Percentiles rank a stretch among this genome's conserved stretches.
These are phyloP conservation scores for Triplophysa yarkandensis DNA, from an alignment of 2,797 vertebrate genomes.

Conservation along the genomic window DNA sequence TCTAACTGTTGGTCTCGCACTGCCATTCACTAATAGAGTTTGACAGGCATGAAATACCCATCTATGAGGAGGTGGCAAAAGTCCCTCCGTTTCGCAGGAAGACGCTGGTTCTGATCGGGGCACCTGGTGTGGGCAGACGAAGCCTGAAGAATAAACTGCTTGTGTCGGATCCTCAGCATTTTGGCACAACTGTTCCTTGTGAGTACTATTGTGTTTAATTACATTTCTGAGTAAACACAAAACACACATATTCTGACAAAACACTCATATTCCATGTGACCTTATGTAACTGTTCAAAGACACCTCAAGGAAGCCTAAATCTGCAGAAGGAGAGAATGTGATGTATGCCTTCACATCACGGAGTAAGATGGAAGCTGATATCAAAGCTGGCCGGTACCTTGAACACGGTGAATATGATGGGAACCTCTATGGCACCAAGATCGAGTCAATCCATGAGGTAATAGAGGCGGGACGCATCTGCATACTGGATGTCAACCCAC, in stretches of 20 bases:
- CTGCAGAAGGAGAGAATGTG: slow-evolving; percentile 84
- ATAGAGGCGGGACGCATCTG: slow-evolving; percentile 88
- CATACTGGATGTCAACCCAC: slow-evolving; percentile 91
- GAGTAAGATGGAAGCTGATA: slow-evolving; percentile 90
- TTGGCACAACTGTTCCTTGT: slow-evolving; percentile 94
- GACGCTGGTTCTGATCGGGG: slow-evolving; percentile 92
- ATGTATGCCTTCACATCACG: slow-evolving; percentile 90
- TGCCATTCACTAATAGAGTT: slow-evolving; percentile 78
- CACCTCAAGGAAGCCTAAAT: slow-evolving; percentile 88
- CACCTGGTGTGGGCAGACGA: slow-evolving; percentile 91
- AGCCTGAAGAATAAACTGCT: slow-evolving; percentile 94
- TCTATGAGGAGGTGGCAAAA: slow-evolving; percentile 94
- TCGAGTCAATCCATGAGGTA: slow-evolving; percentile 92
- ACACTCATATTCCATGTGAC: not conserved
- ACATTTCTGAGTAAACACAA: too few species aligned
- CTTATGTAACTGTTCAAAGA: slow-evolving; percentile 59
- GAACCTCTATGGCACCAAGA: slow-evolving; percentile 90
- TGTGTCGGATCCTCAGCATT: slow-evolving; percentile 85
- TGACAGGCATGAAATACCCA: slow-evolving; percentile 91
- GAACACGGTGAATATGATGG: slow-evolving; percentile 94
- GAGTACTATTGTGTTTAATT: slow-evolving; percentile 60
- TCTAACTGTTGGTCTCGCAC: not conserved
- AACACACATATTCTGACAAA: too few species aligned
- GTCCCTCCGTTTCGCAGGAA: slow-evolving; percentile 95
- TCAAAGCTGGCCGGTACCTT: slow-evolving; percentile 87